phyloP scores from a whole-genome alignment of 2,797 vertebrate species.

The Gymnoscopelus braueri region DNA sequence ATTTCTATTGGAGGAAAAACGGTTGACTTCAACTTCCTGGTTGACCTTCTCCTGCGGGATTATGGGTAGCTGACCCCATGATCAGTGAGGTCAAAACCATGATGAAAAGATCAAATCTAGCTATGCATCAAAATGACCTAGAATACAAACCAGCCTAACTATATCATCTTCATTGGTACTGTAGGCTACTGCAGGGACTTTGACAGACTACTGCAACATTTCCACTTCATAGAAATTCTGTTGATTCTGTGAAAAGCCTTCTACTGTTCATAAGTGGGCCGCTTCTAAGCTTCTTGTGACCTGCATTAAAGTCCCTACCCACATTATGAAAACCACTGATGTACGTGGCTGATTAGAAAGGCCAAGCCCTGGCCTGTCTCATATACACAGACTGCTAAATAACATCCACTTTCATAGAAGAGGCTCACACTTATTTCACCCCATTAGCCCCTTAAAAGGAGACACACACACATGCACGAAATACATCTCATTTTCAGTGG shows the following conservation, averaged over 20 bases:
- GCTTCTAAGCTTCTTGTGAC: constrained; percentile 56
- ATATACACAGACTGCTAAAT: constrained; percentile 31
- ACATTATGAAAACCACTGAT: constrained; percentile 58
- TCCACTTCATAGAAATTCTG: too few relatives aligned
- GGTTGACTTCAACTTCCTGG: constrained; percentile 61
- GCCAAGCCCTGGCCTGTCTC: constrained; percentile 44
- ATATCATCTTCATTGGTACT: too few relatives aligned
- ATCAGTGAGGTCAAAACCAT: constrained; percentile 41
- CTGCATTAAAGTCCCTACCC: constrained; percentile 64
- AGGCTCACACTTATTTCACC: constrained; percentile 62
- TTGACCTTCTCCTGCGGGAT: constrained; percentile 52
- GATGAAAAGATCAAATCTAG: too few relatives aligned
- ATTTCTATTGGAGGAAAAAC: constrained; percentile 66
- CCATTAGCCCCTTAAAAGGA: constrained; percentile 51
- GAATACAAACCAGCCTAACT: too few relatives aligned
- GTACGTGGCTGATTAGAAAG: constrained; percentile 48
- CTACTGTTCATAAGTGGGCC: neutral
- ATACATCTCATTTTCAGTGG: too few relatives aligned
- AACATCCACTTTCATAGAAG: constrained; percentile 56
- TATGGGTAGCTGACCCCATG: constrained; percentile 46
- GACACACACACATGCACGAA: too few relatives aligned
- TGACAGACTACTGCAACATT: too few relatives aligned
- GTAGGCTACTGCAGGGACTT: too few relatives aligned
- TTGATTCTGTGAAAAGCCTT: too few relatives aligned
- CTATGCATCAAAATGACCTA: too few relatives aligned